These are phyloP conservation scores for Drosophila macrospina DNA, from an alignment of 2,888 invertebrate species.

Conservation along the genomic window DNA sequence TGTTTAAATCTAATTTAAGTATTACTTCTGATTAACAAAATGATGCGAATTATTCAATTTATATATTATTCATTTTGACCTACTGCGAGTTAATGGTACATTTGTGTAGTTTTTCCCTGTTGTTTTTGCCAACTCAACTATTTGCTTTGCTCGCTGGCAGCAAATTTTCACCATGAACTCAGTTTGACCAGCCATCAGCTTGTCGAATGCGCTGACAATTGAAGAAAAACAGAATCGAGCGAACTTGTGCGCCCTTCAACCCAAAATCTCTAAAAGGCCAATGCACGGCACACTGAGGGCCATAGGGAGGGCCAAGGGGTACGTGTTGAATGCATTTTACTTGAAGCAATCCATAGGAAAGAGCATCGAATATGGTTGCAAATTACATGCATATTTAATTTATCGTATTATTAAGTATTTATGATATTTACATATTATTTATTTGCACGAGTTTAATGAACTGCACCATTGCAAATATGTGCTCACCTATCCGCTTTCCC, in stretches of 20 bases:
- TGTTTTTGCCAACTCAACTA: constrained; percentile 31
- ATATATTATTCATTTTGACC: constrained; percentile 19
- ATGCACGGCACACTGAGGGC: constrained; percentile 41
- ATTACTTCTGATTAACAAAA: constrained; percentile 9
- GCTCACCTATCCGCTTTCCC: neutral
- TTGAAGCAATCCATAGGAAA: constrained; percentile 39
- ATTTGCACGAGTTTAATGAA: constrained; percentile 74
- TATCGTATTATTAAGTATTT: constrained; percentile 53
- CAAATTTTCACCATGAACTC: constrained; percentile 64
- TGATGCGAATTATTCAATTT: constrained; percentile 1
- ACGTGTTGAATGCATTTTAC: constrained; percentile 42
- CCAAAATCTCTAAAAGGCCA: constrained; percentile 51
- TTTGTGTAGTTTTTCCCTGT: constrained; percentile 15
- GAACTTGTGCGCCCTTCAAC: constrained; percentile 64
- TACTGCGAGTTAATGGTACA: constrained; percentile 1
- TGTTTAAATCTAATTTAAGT: too few relatives aligned
- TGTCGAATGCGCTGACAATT: constrained; percentile 60
- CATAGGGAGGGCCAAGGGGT: neutral
- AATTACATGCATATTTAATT: constrained; percentile 35
- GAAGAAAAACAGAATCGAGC: constrained; percentile 47
- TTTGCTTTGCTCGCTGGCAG: constrained; percentile 20
- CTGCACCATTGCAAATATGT: constrained; percentile 64
- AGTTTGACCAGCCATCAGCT: constrained; percentile 62
- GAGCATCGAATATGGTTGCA: constrained; percentile 36
- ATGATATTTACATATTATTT: constrained; percentile 67